Base-by-base conservation (phyloP, 2,797 vertebrate genomes). In the Numenius phaeopus region DNA sequence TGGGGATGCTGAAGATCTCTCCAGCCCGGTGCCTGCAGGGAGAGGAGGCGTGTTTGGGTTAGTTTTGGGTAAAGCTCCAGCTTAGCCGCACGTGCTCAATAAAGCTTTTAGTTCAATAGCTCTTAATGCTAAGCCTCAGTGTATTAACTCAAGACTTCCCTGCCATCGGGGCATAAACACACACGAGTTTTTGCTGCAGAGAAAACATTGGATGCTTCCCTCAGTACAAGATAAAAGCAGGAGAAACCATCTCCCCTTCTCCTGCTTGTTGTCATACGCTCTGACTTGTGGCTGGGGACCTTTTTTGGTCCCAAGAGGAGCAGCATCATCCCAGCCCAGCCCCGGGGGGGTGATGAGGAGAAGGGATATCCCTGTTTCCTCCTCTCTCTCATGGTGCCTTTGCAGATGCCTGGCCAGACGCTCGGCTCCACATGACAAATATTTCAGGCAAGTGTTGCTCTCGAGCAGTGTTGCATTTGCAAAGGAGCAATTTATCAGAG, bases 401-500 rank as follows among this genome's bases (percentile, higher is more conserved):
- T 59, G 42, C 83, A 77, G 62, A 83, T 30, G 14, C 61, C 66
- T 20, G 47, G 29, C 65, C 69, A 73, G 76, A 47, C 27, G 32
- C 58, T 84, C 61, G 19, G 40, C 54, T 82, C 55, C 10, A 18
- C 57, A 17, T 54, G 86, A 90, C 37, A 78, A 69, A 94, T 94
- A 87, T 87, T 93, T 57, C 89, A 84, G 67, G 64, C 83, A 11
- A 94, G 77, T 6, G 75, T 65, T 83, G 90, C 94, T 80, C 91
- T 96, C 54, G 44, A 39, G 9, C 95, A 27, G 32, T 14, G 17
- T 71, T 71, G 55, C 87, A 2, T 82, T 94, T 91, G 64, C 86
- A 89, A 82, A 78, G 85, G 90, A 96, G 94, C 90, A 90, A 98
- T 98, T 97, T 95, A 97, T 98, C 98, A 97, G 95, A 96, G 96